Conservation (phyloP, 2,113 vertebrate genomes). For the Alligator mississippiensis region DNA sequence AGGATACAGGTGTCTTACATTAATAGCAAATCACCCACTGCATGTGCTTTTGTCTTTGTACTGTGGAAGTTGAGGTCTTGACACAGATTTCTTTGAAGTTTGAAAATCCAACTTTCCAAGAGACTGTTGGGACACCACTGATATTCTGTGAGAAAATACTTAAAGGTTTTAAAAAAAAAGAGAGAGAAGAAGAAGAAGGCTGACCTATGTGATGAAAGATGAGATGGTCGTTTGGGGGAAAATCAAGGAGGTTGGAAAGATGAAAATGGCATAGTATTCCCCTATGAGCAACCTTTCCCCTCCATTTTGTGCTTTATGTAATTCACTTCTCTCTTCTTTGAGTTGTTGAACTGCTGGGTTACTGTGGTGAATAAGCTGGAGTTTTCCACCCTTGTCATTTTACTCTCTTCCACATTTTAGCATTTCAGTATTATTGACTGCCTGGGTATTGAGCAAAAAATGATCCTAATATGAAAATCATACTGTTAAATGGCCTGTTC, state of each 20-base stretch:
- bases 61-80: background rate
- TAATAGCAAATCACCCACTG: background rate
- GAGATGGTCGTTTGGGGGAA: background rate
- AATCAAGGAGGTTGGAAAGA: background rate
- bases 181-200: background rate
- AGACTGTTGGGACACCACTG: background rate
- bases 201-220: background rate
- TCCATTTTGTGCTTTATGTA: background rate
- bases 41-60: background rate
- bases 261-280: background rate
- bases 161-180: background rate
- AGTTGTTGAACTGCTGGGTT: background rate
- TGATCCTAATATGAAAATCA: background rate
- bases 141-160: background rate
- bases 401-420: background rate
- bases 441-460: background rate
- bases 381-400: background rate
- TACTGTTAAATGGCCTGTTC: background rate
- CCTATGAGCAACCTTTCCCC: background rate
- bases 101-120: background rate
- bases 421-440: background rate
- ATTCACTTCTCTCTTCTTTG: background rate
- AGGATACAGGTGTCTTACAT: background rate
- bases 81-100: background rate
- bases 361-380: background rate